These are phyloP conservation scores for Meiosimyza decipiens DNA, from an alignment of 2,888 invertebrate genomes.

Conservation along the genomic window DNA sequence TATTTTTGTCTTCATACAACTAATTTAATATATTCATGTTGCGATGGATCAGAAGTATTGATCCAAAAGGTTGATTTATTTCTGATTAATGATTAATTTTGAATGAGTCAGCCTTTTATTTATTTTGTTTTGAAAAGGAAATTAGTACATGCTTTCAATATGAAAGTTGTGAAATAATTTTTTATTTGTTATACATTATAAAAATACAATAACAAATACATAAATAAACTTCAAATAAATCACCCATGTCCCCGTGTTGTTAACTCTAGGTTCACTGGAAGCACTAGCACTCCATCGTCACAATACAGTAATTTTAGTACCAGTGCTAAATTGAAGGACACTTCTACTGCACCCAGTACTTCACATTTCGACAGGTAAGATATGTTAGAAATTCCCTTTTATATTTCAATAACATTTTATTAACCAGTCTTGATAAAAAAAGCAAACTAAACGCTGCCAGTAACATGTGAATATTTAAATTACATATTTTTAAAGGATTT, in stretches of 20 bases:
- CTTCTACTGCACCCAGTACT: conserved; percentile 61
- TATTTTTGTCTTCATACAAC: background rate
- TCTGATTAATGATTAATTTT: too few relatives aligned
- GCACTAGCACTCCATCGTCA: conserved; percentile 65
- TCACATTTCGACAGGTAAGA: conserved; percentile 67
- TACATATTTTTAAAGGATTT: too few relatives aligned
- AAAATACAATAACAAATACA: conserved; percentile 17
- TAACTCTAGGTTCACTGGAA: conserved; percentile 65
- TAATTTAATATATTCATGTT: too few relatives aligned
- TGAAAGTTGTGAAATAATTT: too few relatives aligned
- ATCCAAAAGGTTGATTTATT: background rate
- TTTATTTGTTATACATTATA: background rate
- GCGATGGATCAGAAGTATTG: too few relatives aligned
- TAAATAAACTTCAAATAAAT: conserved; percentile 31
- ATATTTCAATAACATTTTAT: conserved; percentile 24
- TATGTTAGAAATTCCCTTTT: conserved; percentile 14
- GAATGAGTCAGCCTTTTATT: too few relatives aligned
- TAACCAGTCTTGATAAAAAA: background rate
- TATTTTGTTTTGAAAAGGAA: too few relatives aligned
- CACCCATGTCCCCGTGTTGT: conserved; percentile 38
- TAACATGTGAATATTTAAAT: too few relatives aligned
- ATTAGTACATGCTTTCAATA: too few relatives aligned
- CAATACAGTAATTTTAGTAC: conserved; percentile 67
- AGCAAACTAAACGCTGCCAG: too few relatives aligned
- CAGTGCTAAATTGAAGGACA: conserved; percentile 67